Base-by-base conservation (phyloP, 30 jellyfish, hydroid and myxozoan species). In the Morbakka virulenta region DNA sequence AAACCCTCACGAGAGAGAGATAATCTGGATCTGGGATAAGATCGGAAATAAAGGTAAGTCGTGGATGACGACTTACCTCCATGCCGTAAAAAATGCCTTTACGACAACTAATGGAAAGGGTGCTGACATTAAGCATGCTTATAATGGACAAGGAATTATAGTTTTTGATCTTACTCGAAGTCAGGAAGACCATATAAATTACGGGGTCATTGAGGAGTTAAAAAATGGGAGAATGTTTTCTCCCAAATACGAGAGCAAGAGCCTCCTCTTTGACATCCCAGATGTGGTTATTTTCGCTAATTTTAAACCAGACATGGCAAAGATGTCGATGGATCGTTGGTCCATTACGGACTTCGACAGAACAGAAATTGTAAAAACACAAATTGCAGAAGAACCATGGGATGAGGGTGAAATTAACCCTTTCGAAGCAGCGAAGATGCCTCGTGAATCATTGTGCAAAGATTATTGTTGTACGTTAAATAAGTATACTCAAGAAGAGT, bases 21-120 rank as follows among this genome's bases (percentile, higher is more conserved):
- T 72, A 23, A 23, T 13, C 79, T 72, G 83, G 83, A 49, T 72
- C 24, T 72, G 75, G 76, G 83, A 72, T 41, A 25, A n/a, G 28
- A 23, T 34, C 2, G 83, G 83, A 22, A 72, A 72, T 32, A 72
- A 72, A 28, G 83, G 83, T 3, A 72, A 72, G 80, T 3, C 50
- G 22, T 32, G 69, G 57, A 6, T 41, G 9, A 17, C 57, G 17
- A 41, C 57, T 9, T 41, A 41, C 17, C 57, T 41, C 9, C 13
- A 9, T 6, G 57, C 57, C 9, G 17, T 17, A 41, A 17, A 41
- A 17, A 41, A 41, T 17, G 17, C 57, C 13, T 41, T 41, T 41
- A 6, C 17, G 57, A 17, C 22, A 9, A 67, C 28, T 27, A 67
- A 67, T 28, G 62, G 79, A 11, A 67, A 34, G 28, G 4, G 35